Percentiles rank a stretch among this genome's conserved stretches.
phyloP scores from a whole-genome alignment of 2,888 invertebrate species.

The Macroteleia sp. region DNA sequence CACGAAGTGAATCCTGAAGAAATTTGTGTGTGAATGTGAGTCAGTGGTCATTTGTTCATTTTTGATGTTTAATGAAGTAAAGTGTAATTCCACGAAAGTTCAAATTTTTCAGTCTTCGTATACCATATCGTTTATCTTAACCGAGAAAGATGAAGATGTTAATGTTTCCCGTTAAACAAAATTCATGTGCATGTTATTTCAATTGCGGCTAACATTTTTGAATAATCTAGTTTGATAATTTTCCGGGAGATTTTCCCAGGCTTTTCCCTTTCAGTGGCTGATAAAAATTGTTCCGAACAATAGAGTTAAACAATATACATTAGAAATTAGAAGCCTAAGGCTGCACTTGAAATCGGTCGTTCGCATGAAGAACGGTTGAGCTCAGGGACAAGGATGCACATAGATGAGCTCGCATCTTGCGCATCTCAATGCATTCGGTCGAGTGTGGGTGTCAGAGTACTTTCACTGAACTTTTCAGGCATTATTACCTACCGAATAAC shows the following conservation, averaged over 20 bases:
- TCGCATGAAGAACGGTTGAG: background rate
- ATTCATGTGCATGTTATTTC: background rate
- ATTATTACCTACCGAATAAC: conserved; percentile 45
- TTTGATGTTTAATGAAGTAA: conserved; percentile 23
- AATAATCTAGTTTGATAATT: too few species aligned
- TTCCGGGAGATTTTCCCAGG: conserved; percentile 28
- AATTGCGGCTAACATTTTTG: background rate
- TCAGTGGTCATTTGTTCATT: conserved; percentile 9
- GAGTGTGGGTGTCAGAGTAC: conserved; percentile 63
- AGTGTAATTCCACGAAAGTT: conserved; percentile 53
- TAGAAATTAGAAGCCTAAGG: too few species aligned
- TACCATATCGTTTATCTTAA: too few species aligned
- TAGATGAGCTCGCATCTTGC: background rate
- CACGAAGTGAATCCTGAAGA: conserved; percentile 22
- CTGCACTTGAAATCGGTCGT: background rate
- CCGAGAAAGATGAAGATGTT: too few species aligned
- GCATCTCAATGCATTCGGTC: background rate
- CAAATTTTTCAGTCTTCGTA: too few species aligned
- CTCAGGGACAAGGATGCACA: background rate
- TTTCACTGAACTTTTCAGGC: conserved; percentile 49
- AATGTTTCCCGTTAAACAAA: conserved; percentile 1
- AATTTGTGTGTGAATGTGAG: conserved; percentile 11
- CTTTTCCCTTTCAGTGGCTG: conserved; percentile 19
- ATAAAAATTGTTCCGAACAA: conserved; percentile 17
- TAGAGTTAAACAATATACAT: background rate